Evolutionary conservation across 1,140 invertebrate species (phyloP).

Genomic region (Cardiocondyla obscurior): DNA sequence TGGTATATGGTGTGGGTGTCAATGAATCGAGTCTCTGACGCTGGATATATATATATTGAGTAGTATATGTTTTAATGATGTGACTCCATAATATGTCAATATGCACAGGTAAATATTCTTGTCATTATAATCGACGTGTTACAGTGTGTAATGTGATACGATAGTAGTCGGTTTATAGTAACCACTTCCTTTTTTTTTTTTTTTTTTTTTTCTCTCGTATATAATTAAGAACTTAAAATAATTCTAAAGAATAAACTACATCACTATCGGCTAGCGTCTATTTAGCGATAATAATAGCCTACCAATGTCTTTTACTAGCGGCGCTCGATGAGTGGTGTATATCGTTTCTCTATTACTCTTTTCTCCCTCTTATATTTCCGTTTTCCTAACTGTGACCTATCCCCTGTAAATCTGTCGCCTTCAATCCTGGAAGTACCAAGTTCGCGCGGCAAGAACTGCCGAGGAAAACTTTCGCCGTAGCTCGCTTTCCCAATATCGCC

Average conservation of each 20-base stretch:
- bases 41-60: conserved; percentile 80
- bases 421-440: conserved; percentile 37
- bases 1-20: conserved; percentile 80
- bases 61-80: conserved; percentile 84
- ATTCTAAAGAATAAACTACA: conserved; percentile 78
- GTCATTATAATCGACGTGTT: conserved; percentile 84
- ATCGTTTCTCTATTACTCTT: conserved; percentile 9
- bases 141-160: conserved; percentile 83
- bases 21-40: conserved; percentile 82
- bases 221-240: conserved; percentile 79
- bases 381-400: conserved; percentile 38
- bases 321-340: conserved; percentile 76
- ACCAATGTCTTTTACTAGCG: conserved; percentile 79
- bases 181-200: conserved; percentile 62
- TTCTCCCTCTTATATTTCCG: conserved; percentile 1
- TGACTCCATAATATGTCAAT: conserved; percentile 83
- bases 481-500: background rate
- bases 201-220: conserved; percentile 63
- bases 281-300: conserved; percentile 78
- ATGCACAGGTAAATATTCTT: conserved; percentile 83
- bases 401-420: conserved; percentile 18
- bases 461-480: background rate
- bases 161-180: conserved; percentile 78
- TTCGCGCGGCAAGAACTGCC: background rate
- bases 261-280: conserved; percentile 80